Percentiles rank a stretch among this genome's conserved stretches.
Conservation (phyloP, 2,797 vertebrate species). For the Labroides dimidiatus region DNA sequence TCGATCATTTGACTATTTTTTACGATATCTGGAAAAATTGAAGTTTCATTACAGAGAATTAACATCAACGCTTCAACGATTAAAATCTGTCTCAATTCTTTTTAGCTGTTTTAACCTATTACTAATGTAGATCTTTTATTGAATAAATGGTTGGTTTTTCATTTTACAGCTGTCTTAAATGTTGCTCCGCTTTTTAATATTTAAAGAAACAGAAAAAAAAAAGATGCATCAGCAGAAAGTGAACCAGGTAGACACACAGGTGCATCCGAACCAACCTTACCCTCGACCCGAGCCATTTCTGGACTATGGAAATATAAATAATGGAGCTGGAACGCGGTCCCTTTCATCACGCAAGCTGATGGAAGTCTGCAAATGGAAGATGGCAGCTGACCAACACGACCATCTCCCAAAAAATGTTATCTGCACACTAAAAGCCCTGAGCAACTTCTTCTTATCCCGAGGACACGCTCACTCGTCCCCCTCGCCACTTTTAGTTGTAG, state of each 20-base stretch:
- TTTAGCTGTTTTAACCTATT: not conserved
- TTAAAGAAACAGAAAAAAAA: not conserved
- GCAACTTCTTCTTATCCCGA: slow-evolving; percentile 1
- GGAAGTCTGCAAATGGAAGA: not conserved
- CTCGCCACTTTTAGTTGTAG: slow-evolving; percentile 35
- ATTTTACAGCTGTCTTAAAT: not conserved
- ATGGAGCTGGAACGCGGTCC: not conserved
- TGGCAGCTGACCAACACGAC: slow-evolving; percentile 12
- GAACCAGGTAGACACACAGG: not conserved
- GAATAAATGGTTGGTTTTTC: not conserved
- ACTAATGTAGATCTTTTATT: not conserved
- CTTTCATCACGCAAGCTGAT: not conserved
- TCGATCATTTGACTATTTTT: too few relatives aligned
- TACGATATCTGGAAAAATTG: too few relatives aligned
- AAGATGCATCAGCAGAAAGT: not conserved
- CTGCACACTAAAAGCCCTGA: slow-evolving; percentile 4
- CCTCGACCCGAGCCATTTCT: not conserved
- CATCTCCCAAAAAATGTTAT: slow-evolving; percentile 9
- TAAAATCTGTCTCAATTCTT: too few relatives aligned
- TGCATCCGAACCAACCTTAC: not conserved
- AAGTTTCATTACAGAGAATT: too few relatives aligned
- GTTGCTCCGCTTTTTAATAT: not conserved
- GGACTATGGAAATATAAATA: not conserved
- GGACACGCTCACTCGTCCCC: slow-evolving; percentile 19
- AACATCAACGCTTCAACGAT: too few relatives aligned